Evolutionary conservation across 2,113 vertebrate genomes (phyloP).

Genomic region (Tamias sibiricus): DNA sequence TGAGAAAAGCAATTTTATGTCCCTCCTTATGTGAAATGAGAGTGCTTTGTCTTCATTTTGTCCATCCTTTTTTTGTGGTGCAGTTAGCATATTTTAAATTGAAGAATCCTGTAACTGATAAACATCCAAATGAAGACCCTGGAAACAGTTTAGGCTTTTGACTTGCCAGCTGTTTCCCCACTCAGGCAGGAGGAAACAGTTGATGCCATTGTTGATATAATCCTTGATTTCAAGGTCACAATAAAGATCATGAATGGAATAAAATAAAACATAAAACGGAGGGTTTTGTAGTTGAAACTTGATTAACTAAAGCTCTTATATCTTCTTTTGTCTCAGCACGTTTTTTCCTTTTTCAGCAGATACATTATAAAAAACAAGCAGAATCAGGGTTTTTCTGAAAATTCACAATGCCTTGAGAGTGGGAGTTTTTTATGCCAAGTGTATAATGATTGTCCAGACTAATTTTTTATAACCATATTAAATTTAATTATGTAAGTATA

Average conservation of each 20-base stretch:
- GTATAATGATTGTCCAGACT: background rate
- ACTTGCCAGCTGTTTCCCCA: background rate
- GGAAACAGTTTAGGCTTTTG: background rate
- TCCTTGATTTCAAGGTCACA: constrained; percentile 9
- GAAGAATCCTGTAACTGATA: background rate
- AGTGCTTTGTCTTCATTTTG: constrained; percentile 22
- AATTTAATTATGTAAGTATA: background rate
- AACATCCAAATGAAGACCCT: background rate
- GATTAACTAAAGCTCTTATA: background rate
- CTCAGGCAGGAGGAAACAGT: background rate
- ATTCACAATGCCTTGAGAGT: background rate
- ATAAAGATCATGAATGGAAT: background rate
- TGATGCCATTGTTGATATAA: background rate
- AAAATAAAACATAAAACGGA: background rate
- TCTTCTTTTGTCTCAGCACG: background rate
- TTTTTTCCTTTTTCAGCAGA: background rate
- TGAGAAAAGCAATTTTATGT: background rate
- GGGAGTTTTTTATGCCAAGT: background rate
- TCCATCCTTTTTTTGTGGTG: background rate
- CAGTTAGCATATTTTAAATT: background rate
- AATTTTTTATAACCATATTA: background rate
- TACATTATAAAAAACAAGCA: background rate
- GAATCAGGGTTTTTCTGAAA: constrained; percentile 36
- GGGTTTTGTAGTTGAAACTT: background rate
- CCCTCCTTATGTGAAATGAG: background rate